Conservation (phyloP, 2,797 vertebrate genomes). For the Anas bahamensis region DNA sequence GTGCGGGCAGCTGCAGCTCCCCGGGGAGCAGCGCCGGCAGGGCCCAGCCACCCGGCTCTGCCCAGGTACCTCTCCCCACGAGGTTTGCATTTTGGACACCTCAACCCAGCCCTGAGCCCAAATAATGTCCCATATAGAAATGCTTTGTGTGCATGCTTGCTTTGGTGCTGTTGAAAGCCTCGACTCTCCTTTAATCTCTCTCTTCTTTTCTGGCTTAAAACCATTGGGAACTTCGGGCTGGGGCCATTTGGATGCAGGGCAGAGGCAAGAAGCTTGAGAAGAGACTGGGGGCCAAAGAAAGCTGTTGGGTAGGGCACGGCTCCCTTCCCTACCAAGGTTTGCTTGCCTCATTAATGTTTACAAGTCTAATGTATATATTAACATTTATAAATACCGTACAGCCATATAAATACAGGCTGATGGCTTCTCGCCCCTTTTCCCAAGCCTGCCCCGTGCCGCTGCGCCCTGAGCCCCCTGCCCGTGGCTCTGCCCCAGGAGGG, state of each 20-base stretch:
- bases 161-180: background rate
- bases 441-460: accelerated
- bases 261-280: background rate
- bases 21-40: accelerated
- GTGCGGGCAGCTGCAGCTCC: background rate
- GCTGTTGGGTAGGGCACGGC: background rate
- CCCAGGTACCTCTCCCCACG: accelerated
- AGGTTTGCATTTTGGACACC: background rate
- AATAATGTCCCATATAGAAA: accelerated
- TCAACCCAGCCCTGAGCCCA: background rate
- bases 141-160: background rate
- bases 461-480: accelerated
- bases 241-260: accelerated
- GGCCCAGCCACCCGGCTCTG: accelerated
- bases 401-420: background rate
- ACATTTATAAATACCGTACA: accelerated
- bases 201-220: background rate
- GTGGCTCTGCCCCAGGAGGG: accelerated
- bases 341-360: background rate
- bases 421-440: background rate
- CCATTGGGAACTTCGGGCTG: background rate
- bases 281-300: background rate
- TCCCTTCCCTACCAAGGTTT: accelerated
- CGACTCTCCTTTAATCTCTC: background rate
- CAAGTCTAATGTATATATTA: background rate